These are phyloP conservation scores for Oligia strigilis DNA, from an alignment of 2,888 invertebrate genomes.

Conservation along the genomic window DNA sequence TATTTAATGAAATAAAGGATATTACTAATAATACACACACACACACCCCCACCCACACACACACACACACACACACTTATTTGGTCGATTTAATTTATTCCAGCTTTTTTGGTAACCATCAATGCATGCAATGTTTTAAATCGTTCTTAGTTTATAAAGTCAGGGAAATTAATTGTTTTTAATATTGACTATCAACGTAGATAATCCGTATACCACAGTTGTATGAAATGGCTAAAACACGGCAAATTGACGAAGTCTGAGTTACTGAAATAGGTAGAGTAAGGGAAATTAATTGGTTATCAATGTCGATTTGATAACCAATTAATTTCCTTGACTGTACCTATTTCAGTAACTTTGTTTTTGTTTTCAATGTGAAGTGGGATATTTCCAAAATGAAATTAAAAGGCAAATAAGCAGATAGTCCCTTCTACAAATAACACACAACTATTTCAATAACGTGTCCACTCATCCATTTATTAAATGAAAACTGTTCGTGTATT, in stretches of 20 bases:
- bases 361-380: not conserved
- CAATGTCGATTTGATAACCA: not conserved
- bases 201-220: not conserved
- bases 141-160: not conserved
- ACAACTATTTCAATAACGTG: not conserved
- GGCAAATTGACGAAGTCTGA: not conserved
- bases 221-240: not conserved
- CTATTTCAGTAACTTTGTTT: not conserved
- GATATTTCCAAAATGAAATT: not conserved
- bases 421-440: not conserved
- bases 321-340: not conserved
- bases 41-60: too few relatives aligned
- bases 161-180: not conserved
- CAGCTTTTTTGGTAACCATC: not conserved
- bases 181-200: not conserved
- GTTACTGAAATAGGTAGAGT: not conserved
- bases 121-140: not conserved
- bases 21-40: too few relatives aligned
- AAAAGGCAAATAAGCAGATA: not conserved
- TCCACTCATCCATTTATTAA: conserved; percentile 25
- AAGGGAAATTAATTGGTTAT: not conserved
- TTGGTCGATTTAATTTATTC: not conserved
- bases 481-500: conserved; percentile 32
- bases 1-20: too few relatives aligned
- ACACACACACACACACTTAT: too few relatives aligned